Conservation (phyloP, 1,140 invertebrate species). For the Monochamus saltuarius region DNA sequence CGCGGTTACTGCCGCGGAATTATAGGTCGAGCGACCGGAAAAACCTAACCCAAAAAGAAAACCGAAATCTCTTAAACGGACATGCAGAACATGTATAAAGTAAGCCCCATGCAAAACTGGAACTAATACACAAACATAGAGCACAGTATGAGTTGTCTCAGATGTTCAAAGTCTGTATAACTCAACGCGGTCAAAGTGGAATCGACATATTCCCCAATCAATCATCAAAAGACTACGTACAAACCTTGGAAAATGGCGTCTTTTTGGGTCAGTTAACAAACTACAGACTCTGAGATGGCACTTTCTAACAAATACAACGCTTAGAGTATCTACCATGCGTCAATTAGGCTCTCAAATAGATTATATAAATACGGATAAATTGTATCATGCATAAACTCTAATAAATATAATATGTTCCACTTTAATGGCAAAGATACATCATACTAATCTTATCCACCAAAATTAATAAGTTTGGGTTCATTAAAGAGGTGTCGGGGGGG, state of each 20-base stretch:
- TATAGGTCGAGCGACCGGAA: conserved; percentile 7
- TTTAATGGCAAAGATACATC: conserved; percentile 18
- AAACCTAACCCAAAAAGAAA: conserved; percentile 38
- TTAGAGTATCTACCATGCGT: conserved; percentile 47
- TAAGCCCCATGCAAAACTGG: conserved; percentile 32
- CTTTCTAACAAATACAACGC: conserved; percentile 46
- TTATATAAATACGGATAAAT: conserved; percentile 16
- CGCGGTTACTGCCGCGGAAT: too few relatives aligned
- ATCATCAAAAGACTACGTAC: conserved; percentile 16
- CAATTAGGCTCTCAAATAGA: conserved; percentile 41
- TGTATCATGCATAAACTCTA: conserved; percentile 16
- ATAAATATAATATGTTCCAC: conserved; percentile 11
- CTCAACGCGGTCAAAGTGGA: too few relatives aligned
- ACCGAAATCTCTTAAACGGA: conserved; percentile 15
- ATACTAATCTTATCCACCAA: conserved; percentile 34
- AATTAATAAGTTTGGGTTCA: conserved; percentile 13
- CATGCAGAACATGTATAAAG: conserved; percentile 32
- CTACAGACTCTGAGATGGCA: conserved; percentile 47
- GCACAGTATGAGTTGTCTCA: background rate
- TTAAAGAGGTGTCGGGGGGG: conserved; percentile 25
- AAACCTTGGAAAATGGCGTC: conserved; percentile 27
- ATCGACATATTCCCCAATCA: background rate
- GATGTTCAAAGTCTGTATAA: conserved; percentile 14
- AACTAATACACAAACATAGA: conserved; percentile 24
- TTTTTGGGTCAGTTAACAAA: conserved; percentile 52